These are phyloP conservation scores for Eolophus roseicapilla DNA, from an alignment of 2,113 vertebrate species.

Conservation along the genomic window DNA sequence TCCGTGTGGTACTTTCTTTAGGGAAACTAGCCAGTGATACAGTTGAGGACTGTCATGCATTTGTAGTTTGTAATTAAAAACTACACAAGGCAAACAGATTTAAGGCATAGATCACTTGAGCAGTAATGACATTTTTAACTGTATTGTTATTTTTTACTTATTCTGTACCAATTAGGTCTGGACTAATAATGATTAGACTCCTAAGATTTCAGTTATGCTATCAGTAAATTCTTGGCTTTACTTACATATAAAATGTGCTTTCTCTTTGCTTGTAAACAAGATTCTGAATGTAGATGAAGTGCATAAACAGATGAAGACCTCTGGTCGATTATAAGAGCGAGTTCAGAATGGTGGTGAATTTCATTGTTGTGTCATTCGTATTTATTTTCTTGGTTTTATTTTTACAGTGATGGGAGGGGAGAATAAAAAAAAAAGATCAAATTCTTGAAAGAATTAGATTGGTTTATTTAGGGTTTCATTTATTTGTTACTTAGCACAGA, in stretches of 20 bases:
- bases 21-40: not conserved
- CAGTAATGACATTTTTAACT: not conserved
- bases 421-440: not conserved
- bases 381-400: not conserved
- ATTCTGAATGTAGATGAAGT: not conserved
- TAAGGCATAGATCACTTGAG: not conserved
- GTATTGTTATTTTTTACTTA: not conserved
- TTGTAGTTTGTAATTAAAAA: not conserved
- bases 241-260: not conserved
- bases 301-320: not conserved
- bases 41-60: not conserved
- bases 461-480: not conserved
- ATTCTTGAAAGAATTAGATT: not conserved
- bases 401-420: not conserved
- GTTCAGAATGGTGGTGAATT: not conserved
- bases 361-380: not conserved
- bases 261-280: not conserved
- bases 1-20: not conserved
- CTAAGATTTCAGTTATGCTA: not conserved
- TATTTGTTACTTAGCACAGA: not conserved
- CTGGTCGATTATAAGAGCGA: not conserved
- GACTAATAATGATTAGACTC: not conserved
- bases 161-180: not conserved
- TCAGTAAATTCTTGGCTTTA: not conserved
- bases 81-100: not conserved